Base-by-base conservation (phyloP, 1,140 invertebrate genomes). In the Caenorhabditis remanei region DNA sequence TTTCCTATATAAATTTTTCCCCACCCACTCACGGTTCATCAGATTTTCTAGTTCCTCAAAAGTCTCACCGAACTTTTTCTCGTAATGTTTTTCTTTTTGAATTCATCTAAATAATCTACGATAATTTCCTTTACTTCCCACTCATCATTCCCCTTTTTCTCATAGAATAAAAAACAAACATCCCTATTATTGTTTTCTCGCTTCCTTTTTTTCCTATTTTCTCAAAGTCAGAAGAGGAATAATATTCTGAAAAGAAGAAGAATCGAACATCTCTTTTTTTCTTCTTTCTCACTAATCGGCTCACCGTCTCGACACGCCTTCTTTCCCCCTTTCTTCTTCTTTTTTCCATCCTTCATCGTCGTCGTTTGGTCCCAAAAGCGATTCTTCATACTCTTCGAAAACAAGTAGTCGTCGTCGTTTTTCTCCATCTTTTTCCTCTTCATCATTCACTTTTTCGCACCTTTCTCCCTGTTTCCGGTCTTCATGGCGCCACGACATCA, bases 381-480 rank as follows among this genome's bases (percentile, higher is more conserved):
- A 71, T 71, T 71, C 67, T 71, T 71, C 43, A 46, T 71, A 41
- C 16, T 11, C 40, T 71, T 43, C 67, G 43, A 71, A 71, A 71
- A 71, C 41, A 71, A 46, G 67, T 71, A 71, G 40, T 46, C 43
- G 67, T 82, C 43, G 46, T 50, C 79, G 41, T 82, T 32, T 32
- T 32, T 32, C 32, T 32, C 32, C 46, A 7, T 48, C 32, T 14
- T 13, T 48, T 19, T 56, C 21, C 5, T 55, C 24, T n/a, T 82
- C 32, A 32, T 32, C 32, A 16, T 83, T 55, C 21, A n/a, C 14
- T 21, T 83, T 58, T 83, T 83, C 79, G 40, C 55, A 83, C 55
- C 50, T 83, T 82, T 55, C 50, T n/a, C 32, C 13, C 50, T 87
- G 32, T 86, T 71, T 71, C 67, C 67, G 67, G 67, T 71, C n/a